phyloP scores from a whole-genome alignment of 2,113 vertebrate genomes.

The Stegastes partitus region DNA sequence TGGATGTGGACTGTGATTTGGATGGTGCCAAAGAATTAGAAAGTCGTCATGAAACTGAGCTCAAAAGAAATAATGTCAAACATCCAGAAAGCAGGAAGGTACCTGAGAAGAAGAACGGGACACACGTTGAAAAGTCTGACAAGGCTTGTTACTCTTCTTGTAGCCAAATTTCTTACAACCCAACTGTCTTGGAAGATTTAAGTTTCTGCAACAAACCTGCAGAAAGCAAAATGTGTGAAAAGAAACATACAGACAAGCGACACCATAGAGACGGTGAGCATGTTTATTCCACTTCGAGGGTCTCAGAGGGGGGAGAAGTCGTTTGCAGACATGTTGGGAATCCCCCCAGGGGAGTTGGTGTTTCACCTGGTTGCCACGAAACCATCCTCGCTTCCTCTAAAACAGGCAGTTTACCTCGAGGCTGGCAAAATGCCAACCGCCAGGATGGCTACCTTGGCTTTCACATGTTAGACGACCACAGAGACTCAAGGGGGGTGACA shows the following conservation, averaged over 20 bases:
- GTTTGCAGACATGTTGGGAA: slow-evolving; percentile 81
- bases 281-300: slow-evolving; percentile 59
- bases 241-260: slow-evolving; percentile 43
- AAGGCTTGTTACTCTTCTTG: slow-evolving; percentile 69
- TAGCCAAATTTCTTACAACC: slow-evolving; percentile 81
- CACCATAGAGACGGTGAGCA: slow-evolving; percentile 51
- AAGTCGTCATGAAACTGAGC: slow-evolving; percentile 81
- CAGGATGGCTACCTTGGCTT: slow-evolving; percentile 74
- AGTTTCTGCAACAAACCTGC: slow-evolving; percentile 18
- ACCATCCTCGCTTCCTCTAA: slow-evolving; percentile 63
- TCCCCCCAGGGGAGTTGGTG: slow-evolving; percentile 30
- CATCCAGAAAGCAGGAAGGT: slow-evolving; percentile 55
- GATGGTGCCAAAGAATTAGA: slow-evolving; percentile 68
- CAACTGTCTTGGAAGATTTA: slow-evolving; percentile 19
- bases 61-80: slow-evolving; percentile 58
- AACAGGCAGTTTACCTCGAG: slow-evolving; percentile 86
- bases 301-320: slow-evolving; percentile 62
- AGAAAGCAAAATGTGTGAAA: slow-evolving; percentile 69
- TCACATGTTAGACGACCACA: slow-evolving; percentile 64
- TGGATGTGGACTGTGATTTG: slow-evolving; percentile 84
- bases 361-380: slow-evolving; percentile 79
- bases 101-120: slow-evolving; percentile 67
- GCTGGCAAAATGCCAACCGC: slow-evolving; percentile 77
- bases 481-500: slow-evolving; percentile 55
- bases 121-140: slow-evolving; percentile 64